Conservation (phyloP, 1,140 invertebrate species). For the Thaumetopoea pityocampa region DNA sequence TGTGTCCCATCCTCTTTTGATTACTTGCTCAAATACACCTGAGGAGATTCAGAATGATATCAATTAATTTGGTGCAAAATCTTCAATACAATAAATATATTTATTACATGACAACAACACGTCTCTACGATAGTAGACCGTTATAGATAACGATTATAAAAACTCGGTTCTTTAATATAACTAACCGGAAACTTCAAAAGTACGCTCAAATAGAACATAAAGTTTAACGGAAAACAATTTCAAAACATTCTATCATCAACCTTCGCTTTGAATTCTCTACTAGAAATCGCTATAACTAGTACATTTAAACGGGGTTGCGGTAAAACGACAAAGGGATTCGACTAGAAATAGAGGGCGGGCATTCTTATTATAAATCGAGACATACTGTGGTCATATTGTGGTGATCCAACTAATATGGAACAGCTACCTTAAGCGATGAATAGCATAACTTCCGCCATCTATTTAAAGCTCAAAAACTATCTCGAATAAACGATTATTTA, state of each 20-base stretch:
- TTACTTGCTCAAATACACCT: conserved; percentile 50
- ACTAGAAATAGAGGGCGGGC: conserved; percentile 29
- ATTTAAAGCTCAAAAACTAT: conserved; percentile 18
- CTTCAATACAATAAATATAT: conserved; percentile 5
- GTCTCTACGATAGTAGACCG: no score
- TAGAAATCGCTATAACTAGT: conserved; percentile 46
- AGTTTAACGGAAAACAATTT: conserved; percentile 43
- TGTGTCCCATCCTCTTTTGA: conserved; percentile 36
- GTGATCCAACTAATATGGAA: conserved; percentile 25
- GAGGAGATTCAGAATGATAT: conserved; percentile 34
- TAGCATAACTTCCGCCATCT: conserved; percentile 42
- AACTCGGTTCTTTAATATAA: no score
- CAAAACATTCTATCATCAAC: conserved; percentile 43
- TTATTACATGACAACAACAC: no score
- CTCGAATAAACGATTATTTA: conserved; percentile 30
- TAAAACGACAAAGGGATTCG: conserved; percentile 38
- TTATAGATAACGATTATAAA: no score
- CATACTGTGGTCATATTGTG: conserved; percentile 19
- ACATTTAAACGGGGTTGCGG: conserved; percentile 54
- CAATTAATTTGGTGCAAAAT: conserved; percentile 21
- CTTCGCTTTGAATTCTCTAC: conserved; percentile 42
- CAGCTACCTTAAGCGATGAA: conserved; percentile 27
- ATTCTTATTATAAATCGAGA: conserved; percentile 34
- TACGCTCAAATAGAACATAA: conserved; percentile 18
- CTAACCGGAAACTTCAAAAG: conserved; percentile 12